phyloP scores from a whole-genome alignment of 2,797 vertebrate genomes.

The Melanotaenia maccullochi region DNA sequence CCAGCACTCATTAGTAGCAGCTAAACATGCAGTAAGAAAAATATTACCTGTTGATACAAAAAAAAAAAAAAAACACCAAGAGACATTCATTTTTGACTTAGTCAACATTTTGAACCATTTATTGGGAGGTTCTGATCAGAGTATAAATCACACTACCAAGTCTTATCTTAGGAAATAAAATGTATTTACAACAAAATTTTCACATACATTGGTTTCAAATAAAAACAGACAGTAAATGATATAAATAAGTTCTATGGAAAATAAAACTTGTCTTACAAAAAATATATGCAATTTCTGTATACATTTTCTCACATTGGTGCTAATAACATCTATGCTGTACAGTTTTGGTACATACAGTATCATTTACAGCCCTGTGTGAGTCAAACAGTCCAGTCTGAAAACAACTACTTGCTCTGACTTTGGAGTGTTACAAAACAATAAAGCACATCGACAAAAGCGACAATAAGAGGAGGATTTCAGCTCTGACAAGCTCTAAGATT shows the following conservation, averaged over 20 bases:
- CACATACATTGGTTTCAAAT: slow-evolving; percentile 91
- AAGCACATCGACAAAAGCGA: slow-evolving; percentile 49
- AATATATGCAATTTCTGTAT: slow-evolving; percentile 92
- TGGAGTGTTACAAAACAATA: slow-evolving; percentile 57
- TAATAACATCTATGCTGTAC: slow-evolving; percentile 93
- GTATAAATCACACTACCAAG: slow-evolving; percentile 99
- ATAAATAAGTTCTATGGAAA: slow-evolving; percentile 99
- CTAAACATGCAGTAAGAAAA: too few relatives aligned
- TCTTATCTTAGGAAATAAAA: slow-evolving; percentile 89
- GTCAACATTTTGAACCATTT: slow-evolving; percentile 93
- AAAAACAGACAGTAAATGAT: slow-evolving; percentile 89
- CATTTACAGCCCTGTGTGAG: slow-evolving; percentile 82
- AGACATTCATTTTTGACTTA: slow-evolving; percentile 37
- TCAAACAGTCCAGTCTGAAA: slow-evolving; percentile 77
- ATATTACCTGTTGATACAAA: too few relatives aligned
- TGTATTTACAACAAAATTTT: slow-evolving; percentile 97
- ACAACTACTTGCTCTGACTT: slow-evolving; percentile 61
- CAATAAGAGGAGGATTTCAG: slow-evolving; percentile 45
- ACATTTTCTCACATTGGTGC: slow-evolving; percentile 91
- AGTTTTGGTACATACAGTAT: slow-evolving; percentile 88
- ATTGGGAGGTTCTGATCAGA: slow-evolving; percentile 96
- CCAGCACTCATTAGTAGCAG: too few relatives aligned
- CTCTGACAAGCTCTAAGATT: slow-evolving; percentile 19
- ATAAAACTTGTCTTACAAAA: slow-evolving; percentile 98
- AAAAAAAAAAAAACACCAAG: slow-evolving; percentile 5